Evolutionary conservation across 1,140 invertebrate species (phyloP).

Genomic region (Drosophila bipectinata): DNA sequence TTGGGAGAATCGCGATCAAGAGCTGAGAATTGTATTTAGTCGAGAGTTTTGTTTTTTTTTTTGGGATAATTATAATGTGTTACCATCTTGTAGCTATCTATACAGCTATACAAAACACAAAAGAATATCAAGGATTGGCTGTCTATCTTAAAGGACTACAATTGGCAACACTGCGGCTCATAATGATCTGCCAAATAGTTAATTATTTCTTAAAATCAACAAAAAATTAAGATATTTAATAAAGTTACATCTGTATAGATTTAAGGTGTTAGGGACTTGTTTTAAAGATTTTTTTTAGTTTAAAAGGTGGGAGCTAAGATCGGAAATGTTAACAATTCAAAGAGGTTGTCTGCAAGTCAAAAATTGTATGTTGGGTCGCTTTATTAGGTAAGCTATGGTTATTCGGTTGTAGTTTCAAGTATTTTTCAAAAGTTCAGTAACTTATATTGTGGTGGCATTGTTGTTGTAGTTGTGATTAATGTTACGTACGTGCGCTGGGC

Average conservation of each 20-base stretch:
- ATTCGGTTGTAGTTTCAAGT: conserved; percentile 10
- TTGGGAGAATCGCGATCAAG: conserved; percentile 33
- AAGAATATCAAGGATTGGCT: too few relatives aligned
- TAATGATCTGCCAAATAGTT: background rate
- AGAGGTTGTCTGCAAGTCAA: background rate
- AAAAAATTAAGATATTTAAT: background rate
- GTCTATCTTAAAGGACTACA: background rate
- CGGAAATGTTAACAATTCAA: conserved; percentile 13
- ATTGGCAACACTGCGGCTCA: conserved; percentile 16
- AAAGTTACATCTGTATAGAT: background rate
- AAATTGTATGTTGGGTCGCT: conserved; percentile 5
- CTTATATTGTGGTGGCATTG: conserved; percentile 31
- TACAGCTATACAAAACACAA: too few relatives aligned
- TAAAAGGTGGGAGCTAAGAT: background rate
- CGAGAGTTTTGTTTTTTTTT: conserved; percentile 27
- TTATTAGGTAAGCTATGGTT: conserved; percentile 29
- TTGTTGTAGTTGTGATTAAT: conserved; percentile 63
- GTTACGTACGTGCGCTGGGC: conserved; percentile 68
- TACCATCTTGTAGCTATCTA: conserved; percentile 8
- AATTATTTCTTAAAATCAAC: conserved; percentile 15
- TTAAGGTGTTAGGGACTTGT: background rate
- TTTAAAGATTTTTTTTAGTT: background rate
- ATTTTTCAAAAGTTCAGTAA: conserved; percentile 39
- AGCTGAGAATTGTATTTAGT: conserved; percentile 54
- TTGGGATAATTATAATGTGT: background rate